Base-by-base conservation (phyloP, 37 sponge, comb jelly and placozoan species). In the Cladorhizidae sp. region DNA sequence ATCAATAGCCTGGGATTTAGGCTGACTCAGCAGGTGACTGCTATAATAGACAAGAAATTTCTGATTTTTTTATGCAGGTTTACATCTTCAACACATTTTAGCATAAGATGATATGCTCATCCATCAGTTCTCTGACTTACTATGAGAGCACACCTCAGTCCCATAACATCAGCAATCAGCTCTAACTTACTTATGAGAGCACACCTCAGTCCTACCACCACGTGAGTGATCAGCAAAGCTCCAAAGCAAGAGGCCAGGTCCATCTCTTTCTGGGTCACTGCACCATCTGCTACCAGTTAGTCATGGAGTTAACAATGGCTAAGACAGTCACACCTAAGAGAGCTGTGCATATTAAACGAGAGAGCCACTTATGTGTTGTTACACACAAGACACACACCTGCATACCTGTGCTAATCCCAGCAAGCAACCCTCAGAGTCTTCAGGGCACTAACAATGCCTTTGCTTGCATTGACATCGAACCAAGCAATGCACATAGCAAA, bases 171-270 rank as follows among this genome's bases (percentile, higher is more conserved):
- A n/a, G n/a, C n/a, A n/a, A n/a, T n/a, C n/a, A n/a, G n/a, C n/a
- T n/a, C n/a, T n/a, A n/a, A n/a, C n/a, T n/a, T n/a, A n/a, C n/a
- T n/a, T n/a, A n/a, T n/a, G n/a, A n/a, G n/a, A n/a, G n/a, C n/a
- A n/a, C n/a, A n/a, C n/a, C n/a, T n/a, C n/a, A n/a, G n/a, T n/a
- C n/a, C n/a, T n/a, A n/a, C n/a, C n/a, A n/a, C n/a, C n/a, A n/a
- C n/a, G n/a, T 93, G 82, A 39, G 82, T 88, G 35, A 93, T 68
- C 8, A 93, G 70, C 51, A 90, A 90, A 20, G 93, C 90, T 6
- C 93, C 89, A 70, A 93, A 93, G 65, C 93, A 93, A 21, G 90
- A 93, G 2, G 90, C 64, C n/a, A 93, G 61, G 1, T 86, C 93
- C 89, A 89, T 93, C 22, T 89, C 86, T 17, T 72, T 76, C 40